Base-by-base conservation (phyloP, 2,113 vertebrate species). In the Poeciliopsis turrubarensis region DNA sequence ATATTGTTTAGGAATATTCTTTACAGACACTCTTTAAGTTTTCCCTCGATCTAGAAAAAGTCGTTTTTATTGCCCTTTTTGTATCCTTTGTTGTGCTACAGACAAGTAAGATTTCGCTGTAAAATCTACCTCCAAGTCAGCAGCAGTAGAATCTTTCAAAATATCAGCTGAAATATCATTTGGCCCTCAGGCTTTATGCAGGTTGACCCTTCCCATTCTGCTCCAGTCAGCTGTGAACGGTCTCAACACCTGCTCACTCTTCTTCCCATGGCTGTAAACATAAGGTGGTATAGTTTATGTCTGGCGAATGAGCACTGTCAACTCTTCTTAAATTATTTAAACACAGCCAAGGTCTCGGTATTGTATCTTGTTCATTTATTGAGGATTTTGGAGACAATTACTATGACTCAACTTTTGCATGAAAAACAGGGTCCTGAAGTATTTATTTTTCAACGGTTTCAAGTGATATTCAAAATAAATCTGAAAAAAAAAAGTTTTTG, bases 261-360 rank as follows among this genome's bases (percentile, higher is more conserved):
- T 41, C 39, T 19, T 7, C 19, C 47, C 47, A 2, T 54, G 47
- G 17, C 47, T 14, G n/a, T 29, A 78, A 69, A 85, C 41, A 73
- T 65, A 72, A 71, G 70, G 32, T 65, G 30, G 68, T 60, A 1
- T n/a, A 14, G 22, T 68, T 26, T 30, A 41, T 37, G 62, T 72
- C 37, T 60, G 27, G 17, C 57, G 41, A 63, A 31, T 26, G 31
- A 31, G 65, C 17, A 41, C 41, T 62, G 13, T 0, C 12, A 65
- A 22, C n/a, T 54, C 17, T 27, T 9, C 44, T 75, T 32, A 54
- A 63, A 47, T 54, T 63, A 29, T 54, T 54, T 37, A 68, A 64
- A 68, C 60, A 29, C 60, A 54, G 29, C 17, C 4, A 27, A 41
- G 14, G 19, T 44, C 5, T 26, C 47, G n/a, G 34, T 57, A 6